phyloP scores from a whole-genome alignment of 2,888 invertebrate genomes.

The Cloeon dipterum region DNA sequence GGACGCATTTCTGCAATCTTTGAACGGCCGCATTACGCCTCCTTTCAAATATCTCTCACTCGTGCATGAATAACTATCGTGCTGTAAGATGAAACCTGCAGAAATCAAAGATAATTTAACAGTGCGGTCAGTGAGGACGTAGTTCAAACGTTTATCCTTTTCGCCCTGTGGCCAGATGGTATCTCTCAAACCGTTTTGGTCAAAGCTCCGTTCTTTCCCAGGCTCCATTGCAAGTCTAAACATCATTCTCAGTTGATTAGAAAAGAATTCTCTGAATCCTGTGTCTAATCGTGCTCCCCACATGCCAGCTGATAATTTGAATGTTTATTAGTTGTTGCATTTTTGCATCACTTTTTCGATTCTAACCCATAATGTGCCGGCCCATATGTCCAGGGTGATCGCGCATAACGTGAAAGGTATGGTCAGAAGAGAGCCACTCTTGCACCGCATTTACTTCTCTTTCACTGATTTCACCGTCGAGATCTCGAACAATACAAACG shows the following conservation, averaged over 20 bases:
- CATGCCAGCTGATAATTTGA: slow-evolving; percentile 4
- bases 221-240: slow-evolving; percentile 1
- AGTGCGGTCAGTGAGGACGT: background rate
- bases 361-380: background rate
- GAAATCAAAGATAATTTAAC: background rate
- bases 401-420: slow-evolving; percentile 9
- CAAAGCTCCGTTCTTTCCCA: background rate
- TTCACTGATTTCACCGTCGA: slow-evolving; percentile 7
- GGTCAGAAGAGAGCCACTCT: slow-evolving; percentile 8
- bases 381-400: slow-evolving; percentile 8
- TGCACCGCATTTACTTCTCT: slow-evolving; percentile 9
- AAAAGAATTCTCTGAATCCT: background rate
- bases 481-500: slow-evolving; percentile 8
- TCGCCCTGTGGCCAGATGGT: slow-evolving; percentile 1
- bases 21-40: background rate
- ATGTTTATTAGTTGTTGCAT: background rate
- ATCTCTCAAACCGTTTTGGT: background rate
- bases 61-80: no score
- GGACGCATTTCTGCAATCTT: background rate
- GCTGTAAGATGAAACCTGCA: background rate
- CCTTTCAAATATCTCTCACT: no score
- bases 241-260: background rate
- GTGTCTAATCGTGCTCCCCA: slow-evolving; percentile 3
- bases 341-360: background rate
- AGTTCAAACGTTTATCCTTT: background rate